A percentile compares a stretch with the other conserved stretches of the same genome.
These are phyloP conservation scores for Caenorhabditis latens DNA, from an alignment of 1,140 invertebrate species.

Conservation along the genomic window DNA sequence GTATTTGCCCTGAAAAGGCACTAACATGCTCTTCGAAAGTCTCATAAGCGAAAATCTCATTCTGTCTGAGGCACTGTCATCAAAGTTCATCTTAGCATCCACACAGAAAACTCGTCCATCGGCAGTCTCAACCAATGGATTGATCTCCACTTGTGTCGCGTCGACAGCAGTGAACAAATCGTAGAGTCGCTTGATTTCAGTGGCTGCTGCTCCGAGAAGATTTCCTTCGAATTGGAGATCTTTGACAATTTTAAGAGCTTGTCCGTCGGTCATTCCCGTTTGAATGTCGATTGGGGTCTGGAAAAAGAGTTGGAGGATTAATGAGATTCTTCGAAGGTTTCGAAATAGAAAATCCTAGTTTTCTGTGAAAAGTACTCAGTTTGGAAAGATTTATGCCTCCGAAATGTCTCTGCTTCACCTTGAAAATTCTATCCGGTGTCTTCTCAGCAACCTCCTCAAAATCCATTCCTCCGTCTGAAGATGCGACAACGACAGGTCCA, in stretches of 20 bases:
- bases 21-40: constrained; percentile 83
- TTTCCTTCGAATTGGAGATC: constrained; percentile 89
- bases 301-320: background rate
- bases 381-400: too few relatives aligned
- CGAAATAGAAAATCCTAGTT: too few relatives aligned
- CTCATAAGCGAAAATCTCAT: constrained; percentile 88
- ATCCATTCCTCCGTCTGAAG: constrained; percentile 93
- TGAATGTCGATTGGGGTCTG: constrained; percentile 87
- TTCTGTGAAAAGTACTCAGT: too few relatives aligned
- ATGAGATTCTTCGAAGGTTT: too few relatives aligned
- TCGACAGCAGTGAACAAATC: constrained; percentile 92
- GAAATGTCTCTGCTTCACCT: constrained; percentile 58
- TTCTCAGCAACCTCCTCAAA: constrained; percentile 96
- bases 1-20: too few relatives aligned
- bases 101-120: constrained; percentile 91
- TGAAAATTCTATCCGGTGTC: constrained; percentile 91
- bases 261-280: constrained; percentile 84
- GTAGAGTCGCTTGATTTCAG: constrained; percentile 91
- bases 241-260: constrained; percentile 86
- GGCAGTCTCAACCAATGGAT: constrained; percentile 94
- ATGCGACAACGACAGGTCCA: constrained; percentile 92
- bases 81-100: constrained; percentile 98
- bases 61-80: constrained; percentile 95
- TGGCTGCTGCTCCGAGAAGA: constrained; percentile 84
- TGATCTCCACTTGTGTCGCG: constrained; percentile 97